Percentiles rank a stretch among this genome's conserved stretches.
These are phyloP conservation scores for Aptenodytes forsteri DNA, from an alignment of 2,113 vertebrate species.

Conservation along the genomic window DNA sequence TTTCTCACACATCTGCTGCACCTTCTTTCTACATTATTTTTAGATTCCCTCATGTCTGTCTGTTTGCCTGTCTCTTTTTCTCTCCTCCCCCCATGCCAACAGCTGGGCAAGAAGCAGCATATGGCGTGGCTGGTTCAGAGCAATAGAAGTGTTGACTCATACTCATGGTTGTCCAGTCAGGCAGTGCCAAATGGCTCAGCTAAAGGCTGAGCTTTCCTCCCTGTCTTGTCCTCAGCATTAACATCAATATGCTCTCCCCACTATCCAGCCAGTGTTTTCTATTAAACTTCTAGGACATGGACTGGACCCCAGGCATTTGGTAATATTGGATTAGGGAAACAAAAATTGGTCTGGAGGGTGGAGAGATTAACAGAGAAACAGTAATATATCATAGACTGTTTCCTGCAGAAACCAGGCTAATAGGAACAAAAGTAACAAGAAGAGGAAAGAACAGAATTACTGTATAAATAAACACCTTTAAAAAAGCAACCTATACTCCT, in stretches of 20 bases:
- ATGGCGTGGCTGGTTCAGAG: not conserved
- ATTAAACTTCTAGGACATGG: not conserved
- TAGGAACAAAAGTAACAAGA: not conserved
- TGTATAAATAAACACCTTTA: not conserved
- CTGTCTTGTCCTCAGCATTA: not conserved
- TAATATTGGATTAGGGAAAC: not conserved
- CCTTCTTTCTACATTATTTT: not conserved
- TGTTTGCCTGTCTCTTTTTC: not conserved
- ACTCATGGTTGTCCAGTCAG: not conserved
- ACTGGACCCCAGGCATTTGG: not conserved
- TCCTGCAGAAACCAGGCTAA: not conserved
- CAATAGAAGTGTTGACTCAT: not conserved
- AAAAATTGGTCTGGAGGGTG: not conserved
- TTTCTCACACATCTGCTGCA: not conserved
- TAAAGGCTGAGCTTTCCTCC: not conserved
- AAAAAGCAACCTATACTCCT: not conserved
- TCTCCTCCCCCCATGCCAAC: rapidly evolving
- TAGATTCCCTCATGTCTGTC: not conserved
- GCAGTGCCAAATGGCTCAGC: not conserved
- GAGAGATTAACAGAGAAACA: not conserved
- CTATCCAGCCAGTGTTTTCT: not conserved
- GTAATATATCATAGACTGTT: not conserved
- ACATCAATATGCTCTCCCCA: not conserved
- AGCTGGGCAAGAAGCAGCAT: not conserved
- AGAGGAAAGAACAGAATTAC: not conserved